phyloP scores from a whole-genome alignment of 2,888 invertebrate species.

The Anagyrus pseudococci region DNA sequence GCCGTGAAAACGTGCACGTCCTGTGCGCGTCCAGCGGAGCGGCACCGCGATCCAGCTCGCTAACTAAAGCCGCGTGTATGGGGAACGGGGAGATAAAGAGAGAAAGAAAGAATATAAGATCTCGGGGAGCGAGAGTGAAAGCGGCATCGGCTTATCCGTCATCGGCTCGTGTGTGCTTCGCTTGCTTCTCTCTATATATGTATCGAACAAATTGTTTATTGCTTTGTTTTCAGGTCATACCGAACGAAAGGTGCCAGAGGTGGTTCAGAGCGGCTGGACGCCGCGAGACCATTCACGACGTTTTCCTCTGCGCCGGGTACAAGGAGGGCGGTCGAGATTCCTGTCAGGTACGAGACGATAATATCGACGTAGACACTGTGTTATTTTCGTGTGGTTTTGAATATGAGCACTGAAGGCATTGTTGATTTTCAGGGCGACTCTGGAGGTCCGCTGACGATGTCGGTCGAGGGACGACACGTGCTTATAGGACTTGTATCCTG shows the following conservation, averaged over 20 bases:
- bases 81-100: no score
- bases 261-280: slow-evolving; percentile 93
- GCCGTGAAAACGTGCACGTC: background rate
- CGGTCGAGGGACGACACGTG: slow-evolving; percentile 84
- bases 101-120: background rate
- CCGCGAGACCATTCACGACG: slow-evolving; percentile 90
- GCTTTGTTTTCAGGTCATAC: slow-evolving; percentile 67
- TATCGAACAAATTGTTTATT: background rate
- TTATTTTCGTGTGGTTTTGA: background rate
- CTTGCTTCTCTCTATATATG: background rate
- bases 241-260: slow-evolving; percentile 88
- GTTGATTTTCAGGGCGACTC: slow-evolving; percentile 67
- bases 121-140: slow-evolving; percentile 10
- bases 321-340: slow-evolving; percentile 78
- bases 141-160: background rate
- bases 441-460: slow-evolving; percentile 87
- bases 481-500: slow-evolving; percentile 89
- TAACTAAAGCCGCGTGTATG: no score
- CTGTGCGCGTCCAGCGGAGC: background rate
- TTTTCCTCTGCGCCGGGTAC: slow-evolving; percentile 91
- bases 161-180: background rate
- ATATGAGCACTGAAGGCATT: background rate
- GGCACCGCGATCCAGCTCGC: no score
- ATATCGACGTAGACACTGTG: no score
- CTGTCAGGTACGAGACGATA: slow-evolving; percentile 68